A percentile compares a stretch with the other conserved stretches of the same genome.
Evolutionary conservation across 2,888 invertebrate genomes (phyloP).

Genomic region (Phyto melanocephala): DNA sequence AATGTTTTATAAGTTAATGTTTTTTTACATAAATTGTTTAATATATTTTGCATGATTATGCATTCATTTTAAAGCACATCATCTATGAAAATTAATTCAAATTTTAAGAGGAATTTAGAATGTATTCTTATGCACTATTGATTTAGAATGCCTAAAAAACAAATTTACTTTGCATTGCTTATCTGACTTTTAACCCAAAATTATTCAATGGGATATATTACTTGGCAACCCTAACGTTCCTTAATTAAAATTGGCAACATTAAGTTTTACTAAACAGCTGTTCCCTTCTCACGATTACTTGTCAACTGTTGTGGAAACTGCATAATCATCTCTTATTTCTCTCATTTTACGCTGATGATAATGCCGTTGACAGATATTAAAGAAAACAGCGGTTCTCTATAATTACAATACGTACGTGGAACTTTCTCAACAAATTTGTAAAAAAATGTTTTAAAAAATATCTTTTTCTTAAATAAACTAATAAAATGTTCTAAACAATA

Average conservation of each 20-base stretch:
- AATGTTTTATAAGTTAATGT: too few species aligned
- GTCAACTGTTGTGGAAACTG: background rate
- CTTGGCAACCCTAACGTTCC: too few species aligned
- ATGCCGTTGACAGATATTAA: conserved; percentile 4
- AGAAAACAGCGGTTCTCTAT: conserved; percentile 39
- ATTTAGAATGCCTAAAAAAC: too few species aligned
- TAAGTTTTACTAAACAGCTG: background rate
- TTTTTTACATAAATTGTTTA: too few species aligned
- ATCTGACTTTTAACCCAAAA: too few species aligned
- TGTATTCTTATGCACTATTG: too few species aligned
- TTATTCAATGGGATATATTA: too few species aligned
- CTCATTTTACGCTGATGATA: background rate
- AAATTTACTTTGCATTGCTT: too few species aligned
- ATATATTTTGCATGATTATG: too few species aligned
- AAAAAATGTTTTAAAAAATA: conserved; percentile 51
- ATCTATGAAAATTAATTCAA: too few species aligned
- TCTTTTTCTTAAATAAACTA: conserved; percentile 48
- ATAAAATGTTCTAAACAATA: background rate
- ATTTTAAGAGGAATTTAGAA: too few species aligned
- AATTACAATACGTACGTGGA: conserved; percentile 68
- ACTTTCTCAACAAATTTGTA: conserved; percentile 66
- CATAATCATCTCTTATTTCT: background rate
- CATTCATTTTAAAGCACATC: too few species aligned
- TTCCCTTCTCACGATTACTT: background rate
- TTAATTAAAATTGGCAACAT: background rate